Evolutionary conservation across 2,113 vertebrate species (phyloP), one percentile per base, ranked within the genome.

Genomic region (Zeus faber): DNA sequence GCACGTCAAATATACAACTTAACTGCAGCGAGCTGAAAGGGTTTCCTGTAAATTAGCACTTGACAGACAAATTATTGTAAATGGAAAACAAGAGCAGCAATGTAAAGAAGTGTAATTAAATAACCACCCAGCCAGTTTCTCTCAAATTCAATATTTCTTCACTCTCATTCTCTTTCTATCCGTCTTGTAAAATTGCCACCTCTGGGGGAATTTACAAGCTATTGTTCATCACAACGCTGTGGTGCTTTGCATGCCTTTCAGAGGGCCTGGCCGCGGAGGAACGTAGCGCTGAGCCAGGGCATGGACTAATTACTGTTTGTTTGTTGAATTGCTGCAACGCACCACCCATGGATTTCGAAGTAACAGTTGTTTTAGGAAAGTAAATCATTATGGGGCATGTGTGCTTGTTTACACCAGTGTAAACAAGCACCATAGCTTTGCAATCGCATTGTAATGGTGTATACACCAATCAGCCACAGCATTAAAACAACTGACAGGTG

Each of bases 281-380:
- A 71, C 60, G 68, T 80, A 82, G 82, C 79, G 52, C 64, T 71
- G 70, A 79, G 77, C 58, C 64, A 76, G 82, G 70, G 81, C 63
- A 61, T n/a, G 57, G 78, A 80, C 81, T 85, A 84, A 81, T 83
- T 76, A 78, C 57, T 67, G 60, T 78, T 80, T 83, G 70, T 79
- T 83, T 79, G 69, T 65, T 56, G 65, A 81, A 75, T 62, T 70
- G 52, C 49, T 79, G 60, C 61, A 62, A 54, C 62, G 71, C 41
- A 71, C 76, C 72, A 67, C 70, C 76, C 74, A 60, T 79, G 76
- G 67, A 82, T n/a, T n/a, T n/a, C n/a, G n/a, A n/a, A n/a, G n/a
- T n/a, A n/a, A n/a, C n/a, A n/a, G n/a, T n/a, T n/a, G n/a, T n/a
- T n/a, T n/a, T n/a, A n/a, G n/a, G n/a, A n/a, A n/a, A n/a, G n/a